Base-by-base conservation (phyloP, 2,113 vertebrate genomes). In the Sclerurus mexicanus region DNA sequence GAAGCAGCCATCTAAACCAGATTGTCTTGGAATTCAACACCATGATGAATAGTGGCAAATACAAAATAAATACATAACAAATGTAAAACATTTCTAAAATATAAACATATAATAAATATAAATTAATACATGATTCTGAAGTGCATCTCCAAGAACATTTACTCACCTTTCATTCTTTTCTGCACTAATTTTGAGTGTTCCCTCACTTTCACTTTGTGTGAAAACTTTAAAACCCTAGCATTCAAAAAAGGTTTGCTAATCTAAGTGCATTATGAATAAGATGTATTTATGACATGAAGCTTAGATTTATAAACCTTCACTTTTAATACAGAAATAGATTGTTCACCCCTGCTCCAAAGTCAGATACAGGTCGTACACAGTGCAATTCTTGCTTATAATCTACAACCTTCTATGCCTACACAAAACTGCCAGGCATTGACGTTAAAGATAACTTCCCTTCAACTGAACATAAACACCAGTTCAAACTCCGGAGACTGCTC, bases 121-220 rank as follows among this genome's bases (percentile, higher is more conserved):
- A 55, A 74, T n/a, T 50, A 63, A 47, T 15, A 55, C 1, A 86
- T 35, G 1, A 71, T 71, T 56, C 40, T 49, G 21, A 53, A 73
- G 23, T 55, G 18, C 10, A 20, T 64, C 7, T 73, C 15, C 7
- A n/a, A 37, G 19, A 16, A 88, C 8, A 9, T 33, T 55, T 25
- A 52, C 10, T 58, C 3, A 2, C 7, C 27, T 44, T 73, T 60
- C 9, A 28, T 28, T 83, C 8, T 71, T 53, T 72, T 56, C 25
- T 9, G 4, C 7, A 28, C 8, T 33, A 3, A 53, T 12, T 46
- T 42, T 56, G 8, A 67, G 3, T 16, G 1, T 35, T 53, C 6
- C 12, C 12, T 52, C 1, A 0, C 2, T 47, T 58, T 12, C 6
- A 10, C 8, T 40, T 62, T 47, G 15, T 28, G 49, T 3, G 18